These are phyloP conservation scores for Orthosia gothica DNA, from an alignment of 2,888 invertebrate genomes.

Conservation along the genomic window DNA sequence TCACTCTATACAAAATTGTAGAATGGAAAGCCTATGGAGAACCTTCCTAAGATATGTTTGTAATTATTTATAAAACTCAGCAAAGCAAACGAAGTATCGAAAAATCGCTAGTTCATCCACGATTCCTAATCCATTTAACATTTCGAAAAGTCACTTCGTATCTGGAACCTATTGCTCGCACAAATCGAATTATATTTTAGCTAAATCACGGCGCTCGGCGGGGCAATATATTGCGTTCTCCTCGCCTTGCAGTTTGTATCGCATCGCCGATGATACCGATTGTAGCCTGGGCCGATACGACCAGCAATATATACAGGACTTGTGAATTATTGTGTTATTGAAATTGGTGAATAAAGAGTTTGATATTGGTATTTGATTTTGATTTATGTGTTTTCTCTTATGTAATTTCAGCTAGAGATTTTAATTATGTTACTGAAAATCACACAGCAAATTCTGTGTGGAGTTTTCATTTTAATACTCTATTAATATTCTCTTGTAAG, in stretches of 20 bases:
- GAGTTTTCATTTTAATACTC: no score
- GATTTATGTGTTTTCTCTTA: not conserved
- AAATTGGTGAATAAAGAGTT: slow-evolving; percentile 3
- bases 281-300: slow-evolving; percentile 39
- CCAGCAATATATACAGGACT: slow-evolving; percentile 18
- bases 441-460: no score
- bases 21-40: no score
- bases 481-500: no score
- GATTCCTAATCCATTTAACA: slow-evolving; percentile 37
- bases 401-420: no score
- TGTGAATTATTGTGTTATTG: slow-evolving; percentile 23
- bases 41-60: not conserved
- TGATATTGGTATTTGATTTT: not conserved
- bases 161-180: slow-evolving; percentile 68
- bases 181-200: slow-evolving; percentile 79
- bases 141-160: slow-evolving; percentile 62
- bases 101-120: slow-evolving; percentile 39
- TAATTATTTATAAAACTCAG: not conserved
- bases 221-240: slow-evolving; percentile 68
- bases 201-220: slow-evolving; percentile 75
- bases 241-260: slow-evolving; percentile 67
- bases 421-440: no score
- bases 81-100: slow-evolving; percentile 9
- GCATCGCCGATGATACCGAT: slow-evolving; percentile 61
- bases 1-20: no score